These are phyloP conservation scores for Amitus sp. DNA, from an alignment of 2,888 invertebrate genomes.

Conservation along the genomic window DNA sequence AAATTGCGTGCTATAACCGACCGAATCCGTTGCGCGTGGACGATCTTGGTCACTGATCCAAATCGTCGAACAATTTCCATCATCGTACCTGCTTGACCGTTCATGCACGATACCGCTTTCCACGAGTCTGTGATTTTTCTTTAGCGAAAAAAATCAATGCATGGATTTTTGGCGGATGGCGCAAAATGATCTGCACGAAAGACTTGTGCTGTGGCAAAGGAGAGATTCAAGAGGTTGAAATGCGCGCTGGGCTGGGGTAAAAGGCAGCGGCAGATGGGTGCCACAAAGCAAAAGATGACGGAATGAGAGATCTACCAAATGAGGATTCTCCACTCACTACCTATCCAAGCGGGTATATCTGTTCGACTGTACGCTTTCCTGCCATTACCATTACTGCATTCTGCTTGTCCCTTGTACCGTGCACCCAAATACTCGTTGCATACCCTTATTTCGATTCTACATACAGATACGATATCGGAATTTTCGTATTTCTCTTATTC, in stretches of 20 bases:
- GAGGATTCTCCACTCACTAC: conserved; percentile 37
- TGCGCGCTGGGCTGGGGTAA: conserved; percentile 39
- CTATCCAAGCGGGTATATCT: conserved; percentile 51
- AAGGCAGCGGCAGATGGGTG: conserved; percentile 38
- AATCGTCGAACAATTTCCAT: conserved; percentile 51
- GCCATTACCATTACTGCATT: conserved; percentile 59
- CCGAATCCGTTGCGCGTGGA: conserved; percentile 55
- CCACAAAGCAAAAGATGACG: conserved; percentile 55
- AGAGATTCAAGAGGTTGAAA: conserved; percentile 56
- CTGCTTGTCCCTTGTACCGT: conserved; percentile 52
- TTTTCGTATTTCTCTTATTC: conserved; percentile 27
- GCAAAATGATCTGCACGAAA: no score
- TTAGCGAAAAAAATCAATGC: no score
- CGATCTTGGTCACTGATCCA: conserved; percentile 52
- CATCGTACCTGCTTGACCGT: conserved; percentile 40
- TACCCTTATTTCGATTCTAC: conserved; percentile 47
- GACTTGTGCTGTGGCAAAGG: conserved; percentile 43
- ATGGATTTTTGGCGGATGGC: no score
- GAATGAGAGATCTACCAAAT: conserved; percentile 47
- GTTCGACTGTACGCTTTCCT: conserved; percentile 54
- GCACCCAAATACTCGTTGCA: conserved; percentile 49
- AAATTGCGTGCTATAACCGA: conserved; percentile 51
- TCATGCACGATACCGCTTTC: conserved; percentile 40
- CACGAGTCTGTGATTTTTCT: conserved; percentile 32
- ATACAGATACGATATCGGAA: conserved; percentile 44